Evolutionary conservation across 2,888 invertebrate species (phyloP).

Genomic region (Leptinotarsa peninsularis): DNA sequence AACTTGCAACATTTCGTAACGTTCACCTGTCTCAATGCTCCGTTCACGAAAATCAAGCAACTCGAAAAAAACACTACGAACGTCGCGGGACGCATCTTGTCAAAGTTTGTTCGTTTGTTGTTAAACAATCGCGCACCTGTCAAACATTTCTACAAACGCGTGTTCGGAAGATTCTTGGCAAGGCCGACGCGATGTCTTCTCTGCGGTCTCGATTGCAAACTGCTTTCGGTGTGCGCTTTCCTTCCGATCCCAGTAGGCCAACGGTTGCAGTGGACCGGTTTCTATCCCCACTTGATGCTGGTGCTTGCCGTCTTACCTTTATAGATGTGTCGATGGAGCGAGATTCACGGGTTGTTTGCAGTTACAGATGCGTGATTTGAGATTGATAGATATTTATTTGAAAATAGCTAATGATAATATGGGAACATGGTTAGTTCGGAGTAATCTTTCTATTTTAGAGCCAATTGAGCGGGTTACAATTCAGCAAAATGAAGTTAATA

Average conservation of each 20-base stretch:
- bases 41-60: neutral
- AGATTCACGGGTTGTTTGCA: neutral
- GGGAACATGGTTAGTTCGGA: too few relatives aligned
- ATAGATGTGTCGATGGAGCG: conserved; percentile 23
- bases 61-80: neutral
- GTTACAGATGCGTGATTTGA: too few relatives aligned
- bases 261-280: conserved; percentile 51
- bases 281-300: conserved; percentile 44
- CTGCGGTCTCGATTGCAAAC: conserved; percentile 48
- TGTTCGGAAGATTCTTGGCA: conserved; percentile 26
- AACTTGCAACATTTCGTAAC: conserved; percentile 56
- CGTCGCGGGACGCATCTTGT: conserved; percentile 19
- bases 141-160: conserved; percentile 36
- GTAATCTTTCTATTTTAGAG: too few relatives aligned
- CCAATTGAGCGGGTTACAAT: too few relatives aligned
- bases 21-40: conserved; percentile 48
- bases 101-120: neutral
- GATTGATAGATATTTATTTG: too few relatives aligned
- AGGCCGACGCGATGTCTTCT: conserved; percentile 24
- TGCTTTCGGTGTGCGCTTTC: conserved; percentile 46
- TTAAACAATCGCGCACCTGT: neutral
- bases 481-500: too few relatives aligned
- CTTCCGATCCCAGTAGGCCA: conserved; percentile 42
- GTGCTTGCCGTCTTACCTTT: conserved; percentile 41
- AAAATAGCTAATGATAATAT: too few relatives aligned